Evolutionary conservation across 2,888 invertebrate species (phyloP).

Genomic region (Ferrisia virgata): DNA sequence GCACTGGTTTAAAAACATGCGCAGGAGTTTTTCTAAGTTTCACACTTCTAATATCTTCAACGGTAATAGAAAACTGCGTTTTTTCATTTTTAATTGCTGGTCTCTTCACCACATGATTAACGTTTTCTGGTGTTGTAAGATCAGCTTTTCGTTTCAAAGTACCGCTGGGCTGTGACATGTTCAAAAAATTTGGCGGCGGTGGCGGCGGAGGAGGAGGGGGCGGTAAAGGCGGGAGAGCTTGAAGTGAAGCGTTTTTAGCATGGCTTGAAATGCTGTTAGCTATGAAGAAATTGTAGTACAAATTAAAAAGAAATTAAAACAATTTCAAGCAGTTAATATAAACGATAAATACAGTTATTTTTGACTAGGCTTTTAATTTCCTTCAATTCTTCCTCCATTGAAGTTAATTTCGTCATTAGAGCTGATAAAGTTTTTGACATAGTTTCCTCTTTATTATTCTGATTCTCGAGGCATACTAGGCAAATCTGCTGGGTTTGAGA

Average conservation of each 20-base stretch:
- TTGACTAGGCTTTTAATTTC: not conserved
- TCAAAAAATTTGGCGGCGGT: not conserved
- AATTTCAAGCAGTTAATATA: not conserved
- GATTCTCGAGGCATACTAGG: not conserved
- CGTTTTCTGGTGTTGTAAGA: not conserved
- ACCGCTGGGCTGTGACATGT: not conserved
- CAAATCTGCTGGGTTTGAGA: not conserved
- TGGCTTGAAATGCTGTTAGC: not conserved
- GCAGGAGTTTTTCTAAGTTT: not conserved
- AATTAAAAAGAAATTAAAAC: not conserved
- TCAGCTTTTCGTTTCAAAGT: slow-evolving; percentile 9
- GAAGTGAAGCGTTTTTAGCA: not conserved
- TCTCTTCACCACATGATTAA: not conserved
- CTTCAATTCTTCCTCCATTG: not conserved
- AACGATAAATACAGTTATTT: not conserved
- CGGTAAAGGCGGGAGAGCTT: not conserved
- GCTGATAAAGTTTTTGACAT: not conserved
- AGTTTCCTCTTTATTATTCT: not conserved
- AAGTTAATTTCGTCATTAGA: not conserved
- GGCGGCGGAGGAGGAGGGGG: not conserved
- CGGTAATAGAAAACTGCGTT: slow-evolving; percentile 1
- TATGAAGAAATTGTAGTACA: no score
- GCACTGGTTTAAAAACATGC: not conserved
- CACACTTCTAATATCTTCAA: slow-evolving; percentile 8
- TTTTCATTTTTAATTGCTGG: not conserved